These are phyloP conservation scores for Eupithecia abbreviata DNA, from an alignment of 2,888 invertebrate genomes.

Conservation along the genomic window DNA sequence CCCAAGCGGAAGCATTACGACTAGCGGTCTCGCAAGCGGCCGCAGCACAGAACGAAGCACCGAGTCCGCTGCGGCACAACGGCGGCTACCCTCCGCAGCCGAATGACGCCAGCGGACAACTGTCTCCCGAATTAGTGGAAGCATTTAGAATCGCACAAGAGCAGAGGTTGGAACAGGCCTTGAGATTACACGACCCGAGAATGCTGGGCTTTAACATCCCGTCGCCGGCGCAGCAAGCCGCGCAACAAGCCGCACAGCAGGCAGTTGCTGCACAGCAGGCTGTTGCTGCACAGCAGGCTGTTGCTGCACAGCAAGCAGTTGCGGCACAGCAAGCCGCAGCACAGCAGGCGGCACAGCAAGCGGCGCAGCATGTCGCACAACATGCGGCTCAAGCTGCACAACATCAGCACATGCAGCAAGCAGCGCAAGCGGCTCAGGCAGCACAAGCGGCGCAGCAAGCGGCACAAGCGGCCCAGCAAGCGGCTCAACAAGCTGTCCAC, in stretches of 20 bases:
- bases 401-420: constrained; percentile 69
- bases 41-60: constrained; percentile 76
- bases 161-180: constrained; percentile 91
- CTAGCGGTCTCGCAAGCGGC: constrained; percentile 90
- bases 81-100: constrained; percentile 76
- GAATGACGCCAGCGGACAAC: constrained; percentile 79
- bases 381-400: constrained; percentile 66
- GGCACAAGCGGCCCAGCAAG: constrained; percentile 73
- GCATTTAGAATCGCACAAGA: constrained; percentile 89
- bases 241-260: constrained; percentile 70
- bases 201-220: constrained; percentile 90
- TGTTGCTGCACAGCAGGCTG: constrained; percentile 60
- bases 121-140: constrained; percentile 88
- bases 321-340: constrained; percentile 51
- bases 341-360: constrained; percentile 72
- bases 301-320: constrained; percentile 48
- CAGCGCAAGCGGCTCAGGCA: constrained; percentile 66
- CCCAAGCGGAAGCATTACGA: constrained; percentile 93
- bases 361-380: constrained; percentile 61
- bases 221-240: constrained; percentile 74
- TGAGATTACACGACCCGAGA: constrained; percentile 92
- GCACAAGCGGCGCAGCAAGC: constrained; percentile 63
- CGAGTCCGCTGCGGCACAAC: constrained; percentile 77
- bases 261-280: constrained; percentile 54
- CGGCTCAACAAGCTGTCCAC: constrained; percentile 82